Conservation (phyloP, 1,140 invertebrate species). For the Ostrea edulis region DNA sequence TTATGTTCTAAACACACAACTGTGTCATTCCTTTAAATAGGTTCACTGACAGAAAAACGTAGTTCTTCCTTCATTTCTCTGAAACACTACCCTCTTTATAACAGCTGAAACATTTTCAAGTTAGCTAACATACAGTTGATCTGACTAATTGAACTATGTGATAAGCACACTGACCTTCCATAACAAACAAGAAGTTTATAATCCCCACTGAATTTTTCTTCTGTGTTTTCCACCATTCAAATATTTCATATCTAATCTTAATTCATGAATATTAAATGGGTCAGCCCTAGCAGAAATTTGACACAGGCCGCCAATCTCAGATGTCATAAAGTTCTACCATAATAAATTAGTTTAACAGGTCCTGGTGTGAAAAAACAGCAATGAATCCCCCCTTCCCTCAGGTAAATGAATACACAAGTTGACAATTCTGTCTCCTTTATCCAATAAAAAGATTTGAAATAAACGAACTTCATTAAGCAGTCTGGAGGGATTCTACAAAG, state of each 20-base stretch:
- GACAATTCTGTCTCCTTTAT: not conserved
- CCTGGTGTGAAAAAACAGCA: constrained; percentile 15
- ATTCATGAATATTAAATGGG: constrained; percentile 38
- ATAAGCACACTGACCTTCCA: not conserved
- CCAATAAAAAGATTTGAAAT: not conserved
- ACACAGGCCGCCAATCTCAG: constrained; percentile 11
- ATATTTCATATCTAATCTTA: constrained; percentile 36
- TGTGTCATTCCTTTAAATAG: not conserved
- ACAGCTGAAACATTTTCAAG: not conserved
- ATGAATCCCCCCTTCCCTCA: constrained; percentile 5
- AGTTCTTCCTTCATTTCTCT: not conserved
- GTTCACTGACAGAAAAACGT: not conserved
- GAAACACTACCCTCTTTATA: not conserved
- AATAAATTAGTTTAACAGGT: constrained; percentile 33
- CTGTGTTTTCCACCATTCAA: not conserved
- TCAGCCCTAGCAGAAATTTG: constrained; percentile 14
- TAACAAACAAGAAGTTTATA: not conserved
- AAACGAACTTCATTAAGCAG: not conserved
- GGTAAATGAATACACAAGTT: not conserved
- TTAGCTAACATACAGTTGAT: not conserved
- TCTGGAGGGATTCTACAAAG: not conserved
- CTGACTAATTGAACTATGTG: not conserved
- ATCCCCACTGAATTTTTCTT: not conserved
- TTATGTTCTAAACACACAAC: not conserved
- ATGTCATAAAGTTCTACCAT: constrained; percentile 29